phyloP scores from a whole-genome alignment of 2,888 invertebrate species.

The Orthosia gothica region DNA sequence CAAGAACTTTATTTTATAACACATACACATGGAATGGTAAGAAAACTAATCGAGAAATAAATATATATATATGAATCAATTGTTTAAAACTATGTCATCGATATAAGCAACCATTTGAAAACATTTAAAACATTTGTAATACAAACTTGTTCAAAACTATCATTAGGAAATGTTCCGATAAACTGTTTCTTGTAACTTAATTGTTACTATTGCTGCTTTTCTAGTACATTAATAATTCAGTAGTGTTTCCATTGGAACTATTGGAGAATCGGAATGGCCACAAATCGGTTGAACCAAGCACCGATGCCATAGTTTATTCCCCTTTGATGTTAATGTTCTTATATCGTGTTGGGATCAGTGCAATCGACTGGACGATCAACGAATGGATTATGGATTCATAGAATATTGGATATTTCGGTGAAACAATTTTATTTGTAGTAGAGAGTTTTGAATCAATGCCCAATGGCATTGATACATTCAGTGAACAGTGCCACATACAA shows the following conservation, averaged over 20 bases:
- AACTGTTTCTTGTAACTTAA: slow-evolving; percentile 35
- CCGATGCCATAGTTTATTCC: slow-evolving; percentile 41
- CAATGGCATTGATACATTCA: background rate
- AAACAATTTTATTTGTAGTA: slow-evolving; percentile 7
- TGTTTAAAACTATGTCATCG: slow-evolving; percentile 2
- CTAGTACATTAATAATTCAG: slow-evolving; percentile 58
- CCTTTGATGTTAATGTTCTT: slow-evolving; percentile 65
- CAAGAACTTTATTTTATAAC: slow-evolving; percentile 51
- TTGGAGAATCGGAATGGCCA: slow-evolving; percentile 52
- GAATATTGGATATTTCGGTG: slow-evolving; percentile 23
- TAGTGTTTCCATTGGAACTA: slow-evolving; percentile 30
- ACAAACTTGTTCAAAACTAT: slow-evolving; percentile 38
- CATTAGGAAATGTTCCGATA: slow-evolving; percentile 42
- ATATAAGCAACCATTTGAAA: slow-evolving; percentile 25
- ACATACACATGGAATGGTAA: slow-evolving; percentile 34
- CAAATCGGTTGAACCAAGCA: slow-evolving; percentile 43
- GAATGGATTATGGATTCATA: slow-evolving; percentile 51
- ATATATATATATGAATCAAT: background rate
- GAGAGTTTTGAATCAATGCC: background rate
- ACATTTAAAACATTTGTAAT: slow-evolving; percentile 21
- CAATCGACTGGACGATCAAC: slow-evolving; percentile 59
- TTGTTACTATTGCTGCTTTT: slow-evolving; percentile 34
- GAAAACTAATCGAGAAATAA: slow-evolving; percentile 26
- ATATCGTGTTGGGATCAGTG: slow-evolving; percentile 49
- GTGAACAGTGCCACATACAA: background rate